Evolutionary conservation across 2,113 vertebrate genomes (phyloP), one percentile per base, ranked within the genome.

Genomic region (Polypterus senegalus): DNA sequence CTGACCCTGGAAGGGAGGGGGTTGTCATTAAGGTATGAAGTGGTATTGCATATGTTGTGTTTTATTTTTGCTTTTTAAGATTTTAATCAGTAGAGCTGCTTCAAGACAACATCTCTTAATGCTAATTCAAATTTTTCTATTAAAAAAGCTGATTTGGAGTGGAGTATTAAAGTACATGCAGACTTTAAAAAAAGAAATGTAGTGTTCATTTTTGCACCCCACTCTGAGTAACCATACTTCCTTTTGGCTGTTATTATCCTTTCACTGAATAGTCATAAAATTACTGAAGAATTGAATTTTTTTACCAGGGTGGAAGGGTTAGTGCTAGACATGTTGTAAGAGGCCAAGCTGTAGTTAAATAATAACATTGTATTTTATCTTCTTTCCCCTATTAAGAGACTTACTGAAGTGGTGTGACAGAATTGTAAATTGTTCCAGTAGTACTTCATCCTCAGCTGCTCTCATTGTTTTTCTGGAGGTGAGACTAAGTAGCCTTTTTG

Each of bases 331-430:
- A 9, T 52, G 61, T 77, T 61, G 54, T 3, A 52, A 11, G 11
- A 54, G 67, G 61, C 6, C 59, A 57, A 54, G n/a, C 47, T 57
- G 52, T 47, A 69, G 70, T 27, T 27, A 27, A 27, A 27, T 62
- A 57, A 11, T 65, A 63, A 67, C 59, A 46, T 4, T 56, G 43
- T 56, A 11, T 48, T 48, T 49, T 9, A 55, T 4, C 62, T 58
- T 61, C 5, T 63, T 47, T 72, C 64, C 7, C 64, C 63, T 48
- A 5, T 8, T n/a, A 70, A 99, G 95, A 77, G 96, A 98, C 69
- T 77, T 98, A 3, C 74, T 97, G 72, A 99, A 97, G 59, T 99
- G 95, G 95, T 98, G 93, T 62, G 90, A 92, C 69, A 86, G 96
- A 60, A 90, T 99, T 75, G 83, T 75, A 8, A 73, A 79, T 69